Base-by-base conservation (phyloP, 2,113 vertebrate species). In the Sciurus niger region DNA sequence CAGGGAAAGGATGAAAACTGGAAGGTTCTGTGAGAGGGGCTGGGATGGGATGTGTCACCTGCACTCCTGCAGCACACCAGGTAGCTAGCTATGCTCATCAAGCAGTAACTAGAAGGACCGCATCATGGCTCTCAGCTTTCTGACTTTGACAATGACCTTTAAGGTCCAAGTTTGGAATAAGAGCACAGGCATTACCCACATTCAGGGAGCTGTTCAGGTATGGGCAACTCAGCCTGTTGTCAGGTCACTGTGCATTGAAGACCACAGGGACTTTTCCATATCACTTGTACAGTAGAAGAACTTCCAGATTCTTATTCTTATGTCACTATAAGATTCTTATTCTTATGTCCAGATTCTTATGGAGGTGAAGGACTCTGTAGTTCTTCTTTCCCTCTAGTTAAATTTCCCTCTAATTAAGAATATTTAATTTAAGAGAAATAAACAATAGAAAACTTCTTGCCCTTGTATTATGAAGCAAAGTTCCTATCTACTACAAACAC, bases 351-450 rank as follows among this genome's bases (percentile, higher is more conserved):
- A 40, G 40, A 40, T 40, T 40, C 3, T 40, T 51, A 51, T 3
- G 20, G 25, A 84, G n/a, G 20, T 30, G n/a, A 60, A 53, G 4
- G 8, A 46, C 22, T 78, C 16, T 10, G 2, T 4, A 65, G 5
- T 30, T 43, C 9, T n/a, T 2, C 3, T 48, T 84, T n/a, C 8
- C 37, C 6, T 24, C 46, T 90, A 86, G 58, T 43, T 32, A 34
- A 85, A 65, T 43, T 89, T 85, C 83, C 16, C 17, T 53, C 10
- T 53, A 51, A 28, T 0, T 6, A 84, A 90, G 25, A 78, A 67
- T 58, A 73, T 78, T 83, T 78, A 67, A 73, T 32, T 76, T 55
- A 89, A 85, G 63, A 92, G 8, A 94, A 84, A 83, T 65, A n/a
- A 78, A 68, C 2, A 60, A 53, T 46, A 40, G 28, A 3, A n/a